phyloP scores from a whole-genome alignment of 2,113 vertebrate species.

The Actinemys pallida region DNA sequence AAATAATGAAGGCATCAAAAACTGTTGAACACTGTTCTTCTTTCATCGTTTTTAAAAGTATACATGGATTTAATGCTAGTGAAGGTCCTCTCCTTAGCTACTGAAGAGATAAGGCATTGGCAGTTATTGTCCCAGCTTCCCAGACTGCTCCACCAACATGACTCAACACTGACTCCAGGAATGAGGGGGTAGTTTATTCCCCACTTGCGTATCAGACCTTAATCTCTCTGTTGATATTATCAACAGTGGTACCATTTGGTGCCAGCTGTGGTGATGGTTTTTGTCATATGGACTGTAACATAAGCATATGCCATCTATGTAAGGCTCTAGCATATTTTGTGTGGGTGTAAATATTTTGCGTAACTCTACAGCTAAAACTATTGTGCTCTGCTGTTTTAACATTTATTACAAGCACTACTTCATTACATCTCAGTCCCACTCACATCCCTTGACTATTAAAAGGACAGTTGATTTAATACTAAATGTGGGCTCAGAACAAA shows the following conservation, averaged over 20 bases:
- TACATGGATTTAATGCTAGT: not conserved
- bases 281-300: not conserved
- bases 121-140: not conserved
- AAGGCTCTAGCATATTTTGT: not conserved
- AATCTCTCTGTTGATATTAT: not conserved
- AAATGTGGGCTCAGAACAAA: not conserved
- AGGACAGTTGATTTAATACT: not conserved
- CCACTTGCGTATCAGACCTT: not conserved
- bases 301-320: not conserved
- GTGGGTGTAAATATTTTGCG: not conserved
- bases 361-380: rapidly evolving
- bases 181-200: not conserved
- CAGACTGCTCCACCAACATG: not conserved
- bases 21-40: not conserved
- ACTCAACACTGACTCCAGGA: not conserved
- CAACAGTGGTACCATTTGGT: not conserved
- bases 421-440: not conserved
- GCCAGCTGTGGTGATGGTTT: not conserved
- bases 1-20: not conserved
- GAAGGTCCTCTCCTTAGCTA: not conserved
- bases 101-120: not conserved
- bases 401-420: not conserved
- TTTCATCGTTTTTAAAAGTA: not conserved
- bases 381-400: not conserved
- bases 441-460: not conserved